Evolutionary conservation across 2,888 invertebrate genomes (phyloP), one percentile per base, ranked within the genome.

Genomic region (Malacosoma neustria): DNA sequence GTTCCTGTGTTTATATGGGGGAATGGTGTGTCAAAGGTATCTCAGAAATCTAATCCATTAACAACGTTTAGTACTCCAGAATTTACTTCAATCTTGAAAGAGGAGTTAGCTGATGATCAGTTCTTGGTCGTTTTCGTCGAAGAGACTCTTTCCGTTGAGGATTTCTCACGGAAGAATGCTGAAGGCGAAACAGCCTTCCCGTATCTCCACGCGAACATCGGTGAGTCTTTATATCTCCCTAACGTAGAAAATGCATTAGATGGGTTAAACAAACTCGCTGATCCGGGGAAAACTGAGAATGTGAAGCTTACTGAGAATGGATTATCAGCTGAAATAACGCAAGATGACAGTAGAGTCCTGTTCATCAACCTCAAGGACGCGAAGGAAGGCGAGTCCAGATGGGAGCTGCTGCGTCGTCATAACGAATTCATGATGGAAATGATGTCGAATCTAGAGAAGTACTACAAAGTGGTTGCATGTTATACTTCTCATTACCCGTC

Each of bases 1-100:
- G 87, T 89, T 30, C 90, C 91, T 45, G 89, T 89, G 33, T 81
- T 87, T 46, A 50, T 91, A 41, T 91, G 89, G 89, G 89, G 87
- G 15, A 74, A 84, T n/a, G n/a, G n/a, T 43, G 43, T 77, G 35
- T 54, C 58, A 5, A 58, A 57, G 32, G 45, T 51, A 36, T 56
- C 67, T 1, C 34, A 54, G 7, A 60, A 64, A 41, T 52, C 72
- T 0, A 72, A 72, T 39, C 80, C 85, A 0, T 45, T 88, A 2
- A 44, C 54, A 5, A 69, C 61, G 36, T 54, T 76, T 1, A 48
- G 68, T 0, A 47, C 58, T 7, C 40, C 53, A 0, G 72, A 87
- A 37, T 87, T 88, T 47, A 58, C 62, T 14, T 48, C 41, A 11
- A 54, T 77, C 14, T 37, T 89, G 4, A 53, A 64, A 31, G 56